Percentiles rank a stretch among this genome's conserved stretches.
These are phyloP conservation scores for Pseudorectes ferrugineus DNA, from an alignment of 2,113 vertebrate genomes.

Conservation along the genomic window DNA sequence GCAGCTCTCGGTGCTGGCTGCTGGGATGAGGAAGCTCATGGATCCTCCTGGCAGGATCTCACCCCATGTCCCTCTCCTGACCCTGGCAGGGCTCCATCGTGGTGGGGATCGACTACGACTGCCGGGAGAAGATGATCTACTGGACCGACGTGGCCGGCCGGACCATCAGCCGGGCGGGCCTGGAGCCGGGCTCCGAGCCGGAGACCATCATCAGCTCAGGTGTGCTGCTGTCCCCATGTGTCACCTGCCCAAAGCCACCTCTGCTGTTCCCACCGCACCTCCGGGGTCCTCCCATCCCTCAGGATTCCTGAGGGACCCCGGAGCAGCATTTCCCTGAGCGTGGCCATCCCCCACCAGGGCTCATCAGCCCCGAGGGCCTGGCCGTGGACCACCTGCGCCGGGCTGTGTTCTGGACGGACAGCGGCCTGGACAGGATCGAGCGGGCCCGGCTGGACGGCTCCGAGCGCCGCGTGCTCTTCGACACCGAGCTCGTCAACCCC, in stretches of 20 bases:
- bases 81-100: slow-evolving; percentile 89
- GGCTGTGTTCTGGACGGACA: slow-evolving; percentile 94
- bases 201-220: slow-evolving; percentile 86
- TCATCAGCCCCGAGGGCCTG: slow-evolving; percentile 92
- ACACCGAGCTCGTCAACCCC: slow-evolving; percentile 89
- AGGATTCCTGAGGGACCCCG: fast-evolving
- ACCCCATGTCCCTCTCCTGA: not conserved
- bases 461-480: slow-evolving; percentile 78
- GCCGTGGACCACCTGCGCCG: slow-evolving; percentile 83
- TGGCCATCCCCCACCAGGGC: slow-evolving; percentile 66
- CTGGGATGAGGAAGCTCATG: fast-evolving
- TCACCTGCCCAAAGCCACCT: not conserved
- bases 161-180: slow-evolving; percentile 82
- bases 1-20: fast-evolving
- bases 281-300: fast-evolving
- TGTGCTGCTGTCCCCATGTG: not conserved
- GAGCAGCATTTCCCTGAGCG: fast-evolving
- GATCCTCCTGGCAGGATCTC: not conserved
- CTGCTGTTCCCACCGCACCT: fast-evolving
- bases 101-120: slow-evolving; percentile 92
- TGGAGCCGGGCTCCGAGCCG: slow-evolving; percentile 84
- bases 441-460: slow-evolving; percentile 85
- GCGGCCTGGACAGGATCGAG: slow-evolving; percentile 88
- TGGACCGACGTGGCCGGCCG: slow-evolving; percentile 93
- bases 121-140: slow-evolving; percentile 86